These are phyloP conservation scores for Coregonus ussuriensis DNA, from an alignment of 2,797 vertebrate genomes.

Conservation along the genomic window DNA sequence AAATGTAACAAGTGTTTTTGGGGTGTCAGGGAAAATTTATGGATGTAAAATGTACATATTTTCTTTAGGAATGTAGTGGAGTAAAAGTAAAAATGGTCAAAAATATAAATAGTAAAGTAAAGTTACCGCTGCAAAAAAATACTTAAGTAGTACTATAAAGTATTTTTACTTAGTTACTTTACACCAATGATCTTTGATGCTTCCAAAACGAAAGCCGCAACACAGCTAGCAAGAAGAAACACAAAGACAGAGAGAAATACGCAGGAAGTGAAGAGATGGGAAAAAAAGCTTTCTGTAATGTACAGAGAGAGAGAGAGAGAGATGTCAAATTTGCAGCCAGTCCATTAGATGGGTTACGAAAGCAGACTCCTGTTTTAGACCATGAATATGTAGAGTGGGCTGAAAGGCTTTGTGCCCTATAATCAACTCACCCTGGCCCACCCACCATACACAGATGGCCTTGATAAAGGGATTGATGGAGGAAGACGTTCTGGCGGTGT, in stretches of 20 bases:
- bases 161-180: too few relatives aligned
- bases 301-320: background rate
- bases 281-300: background rate
- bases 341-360: background rate
- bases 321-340: background rate
- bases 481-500: too few relatives aligned
- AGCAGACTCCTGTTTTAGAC: background rate
- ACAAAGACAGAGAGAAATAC: constrained; percentile 35
- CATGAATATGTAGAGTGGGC: constrained; percentile 11
- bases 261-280: background rate
- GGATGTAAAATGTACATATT: too few relatives aligned
- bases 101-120: too few relatives aligned
- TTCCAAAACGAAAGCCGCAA: constrained; percentile 54
- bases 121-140: too few relatives aligned
- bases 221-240: constrained; percentile 37
- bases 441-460: too few relatives aligned
- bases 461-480: too few relatives aligned
- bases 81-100: too few relatives aligned
- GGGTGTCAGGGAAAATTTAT: constrained; percentile 33
- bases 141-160: too few relatives aligned
- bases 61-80: too few relatives aligned
- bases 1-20: constrained; percentile 14
- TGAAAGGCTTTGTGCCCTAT: too few relatives aligned
- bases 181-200: constrained; percentile 55
- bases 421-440: too few relatives aligned